These are phyloP conservation scores for Anaspis maculata DNA, from an alignment of 2,888 invertebrate genomes.

Conservation along the genomic window DNA sequence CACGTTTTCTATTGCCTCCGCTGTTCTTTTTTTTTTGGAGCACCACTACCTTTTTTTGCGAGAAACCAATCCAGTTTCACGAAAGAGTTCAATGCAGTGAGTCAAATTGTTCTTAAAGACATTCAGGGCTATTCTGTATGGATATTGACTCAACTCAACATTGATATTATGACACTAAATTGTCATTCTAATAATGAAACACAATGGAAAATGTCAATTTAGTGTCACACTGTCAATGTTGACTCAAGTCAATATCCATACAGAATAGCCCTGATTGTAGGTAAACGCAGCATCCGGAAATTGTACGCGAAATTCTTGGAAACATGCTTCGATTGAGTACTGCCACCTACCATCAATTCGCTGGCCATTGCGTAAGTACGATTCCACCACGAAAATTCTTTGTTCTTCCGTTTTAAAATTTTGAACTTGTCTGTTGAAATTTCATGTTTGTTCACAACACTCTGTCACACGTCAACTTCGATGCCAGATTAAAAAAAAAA, in stretches of 20 bases:
- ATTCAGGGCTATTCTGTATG: too few relatives aligned
- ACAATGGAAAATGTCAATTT: too few relatives aligned
- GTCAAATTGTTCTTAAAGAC: background rate
- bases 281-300: constrained; percentile 1
- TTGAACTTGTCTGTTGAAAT: constrained; percentile 12
- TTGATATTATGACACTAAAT: too few relatives aligned
- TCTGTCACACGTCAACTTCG: too few relatives aligned
- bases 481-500: too few relatives aligned
- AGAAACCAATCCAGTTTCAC: background rate
- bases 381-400: background rate
- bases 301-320: background rate
- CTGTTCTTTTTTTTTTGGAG: constrained; percentile 1
- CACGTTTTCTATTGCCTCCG: constrained; percentile 1
- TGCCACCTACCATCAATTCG: background rate
- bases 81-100: constrained; percentile 1
- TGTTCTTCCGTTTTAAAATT: too few relatives aligned
- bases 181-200: too few relatives aligned
- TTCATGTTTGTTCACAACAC: too few relatives aligned
- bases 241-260: too few relatives aligned
- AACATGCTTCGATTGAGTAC: background rate
- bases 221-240: too few relatives aligned
- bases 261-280: too few relatives aligned
- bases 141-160: too few relatives aligned
- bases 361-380: background rate
- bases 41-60: constrained; percentile 2